Conservation (phyloP, 2,888 invertebrate genomes). For the Rambutsinella grinnellia region DNA sequence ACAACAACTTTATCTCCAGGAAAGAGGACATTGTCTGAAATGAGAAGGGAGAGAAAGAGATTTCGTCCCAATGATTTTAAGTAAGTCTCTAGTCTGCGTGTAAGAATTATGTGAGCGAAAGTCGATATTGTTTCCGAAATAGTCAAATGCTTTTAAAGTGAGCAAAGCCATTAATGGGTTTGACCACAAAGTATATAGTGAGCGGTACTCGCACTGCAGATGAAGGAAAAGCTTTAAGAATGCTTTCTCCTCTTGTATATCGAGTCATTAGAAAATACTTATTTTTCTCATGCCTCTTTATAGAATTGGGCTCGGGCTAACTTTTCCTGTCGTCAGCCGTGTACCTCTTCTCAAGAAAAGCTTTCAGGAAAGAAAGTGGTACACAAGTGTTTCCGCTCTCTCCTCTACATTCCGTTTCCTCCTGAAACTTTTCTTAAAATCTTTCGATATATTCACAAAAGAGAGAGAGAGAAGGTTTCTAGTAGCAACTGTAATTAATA, state of each 20-base stretch:
- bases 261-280: too few species aligned
- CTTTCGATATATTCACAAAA: constrained; percentile 50
- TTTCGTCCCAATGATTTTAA: neutral
- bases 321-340: too few species aligned
- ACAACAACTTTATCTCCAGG: neutral
- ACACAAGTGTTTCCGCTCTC: constrained; percentile 44
- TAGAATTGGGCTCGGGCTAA: too few species aligned
- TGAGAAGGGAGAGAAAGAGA: constrained; percentile 1
- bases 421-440: constrained; percentile 27
- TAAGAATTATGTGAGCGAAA: constrained; percentile 60
- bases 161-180: constrained; percentile 65
- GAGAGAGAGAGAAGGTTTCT: too few species aligned
- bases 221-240: neutral
- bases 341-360: neutral
- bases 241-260: constrained; percentile 7
- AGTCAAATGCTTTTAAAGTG: constrained; percentile 67
- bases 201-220: constrained; percentile 4
- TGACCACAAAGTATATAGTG: constrained; percentile 60
- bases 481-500: too few species aligned
- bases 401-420: constrained; percentile 19
- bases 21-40: constrained; percentile 6
- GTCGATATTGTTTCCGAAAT: constrained; percentile 67
- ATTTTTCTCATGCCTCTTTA: too few species aligned
- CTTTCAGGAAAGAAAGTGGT: constrained; percentile 22
- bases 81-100: constrained; percentile 20